These are phyloP conservation scores for Leptopilina clavipes DNA, from an alignment of 1,140 invertebrate species.

Conservation along the genomic window DNA sequence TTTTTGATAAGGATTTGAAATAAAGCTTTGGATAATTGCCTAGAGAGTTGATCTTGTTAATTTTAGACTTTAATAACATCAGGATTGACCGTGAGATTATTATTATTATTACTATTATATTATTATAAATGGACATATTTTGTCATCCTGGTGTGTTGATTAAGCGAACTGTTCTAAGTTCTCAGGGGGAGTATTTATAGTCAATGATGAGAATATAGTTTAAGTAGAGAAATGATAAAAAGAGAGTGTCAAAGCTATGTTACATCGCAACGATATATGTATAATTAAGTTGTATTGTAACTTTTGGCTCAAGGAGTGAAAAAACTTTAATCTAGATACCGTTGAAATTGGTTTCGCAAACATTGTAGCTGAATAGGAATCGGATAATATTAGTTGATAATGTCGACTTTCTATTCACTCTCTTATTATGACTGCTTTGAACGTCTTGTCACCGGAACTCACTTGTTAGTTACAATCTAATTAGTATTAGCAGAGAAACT, in stretches of 20 bases:
- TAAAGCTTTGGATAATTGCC: not conserved
- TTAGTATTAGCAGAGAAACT: slow-evolving; percentile 22
- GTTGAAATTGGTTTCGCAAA: slow-evolving; percentile 2
- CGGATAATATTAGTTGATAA: not conserved
- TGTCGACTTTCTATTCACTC: slow-evolving; percentile 21
- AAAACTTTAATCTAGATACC: not conserved
- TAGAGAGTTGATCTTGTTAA: slow-evolving; percentile 3
- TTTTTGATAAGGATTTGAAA: not conserved
- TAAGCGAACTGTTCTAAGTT: slow-evolving; percentile 24
- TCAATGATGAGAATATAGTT: slow-evolving; percentile 38
- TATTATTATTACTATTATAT: not conserved
- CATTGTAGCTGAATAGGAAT: slow-evolving; percentile 4
- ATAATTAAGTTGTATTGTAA: slow-evolving; percentile 16
- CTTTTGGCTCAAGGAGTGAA: slow-evolving; percentile 8
- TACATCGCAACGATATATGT: not conserved
- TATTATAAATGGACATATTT: not conserved
- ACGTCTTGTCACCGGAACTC: not conserved
- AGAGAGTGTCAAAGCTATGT: not conserved
- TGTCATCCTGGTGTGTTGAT: slow-evolving; percentile 25
- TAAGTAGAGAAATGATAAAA: slow-evolving; percentile 20
- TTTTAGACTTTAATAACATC: slow-evolving; percentile 9
- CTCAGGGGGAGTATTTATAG: slow-evolving; percentile 11
- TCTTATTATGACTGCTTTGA: slow-evolving; percentile 20
- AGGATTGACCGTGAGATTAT: slow-evolving; percentile 2
- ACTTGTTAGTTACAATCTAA: slow-evolving; percentile 19